Conservation (phyloP, 2,797 vertebrate species). For the Ciconia nigra region DNA sequence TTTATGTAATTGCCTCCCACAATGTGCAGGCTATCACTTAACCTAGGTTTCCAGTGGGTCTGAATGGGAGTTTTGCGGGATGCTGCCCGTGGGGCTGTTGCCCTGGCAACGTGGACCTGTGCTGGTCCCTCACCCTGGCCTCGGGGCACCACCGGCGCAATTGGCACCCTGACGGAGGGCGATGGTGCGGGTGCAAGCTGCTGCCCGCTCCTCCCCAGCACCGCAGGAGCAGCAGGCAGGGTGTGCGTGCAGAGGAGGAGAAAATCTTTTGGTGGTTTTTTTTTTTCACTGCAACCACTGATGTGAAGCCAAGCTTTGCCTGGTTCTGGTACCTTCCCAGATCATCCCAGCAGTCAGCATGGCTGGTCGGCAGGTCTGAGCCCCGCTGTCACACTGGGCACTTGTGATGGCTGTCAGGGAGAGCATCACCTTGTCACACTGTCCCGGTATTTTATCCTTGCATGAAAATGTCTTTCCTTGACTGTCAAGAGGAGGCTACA, state of each 20-base stretch:
- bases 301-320: background rate
- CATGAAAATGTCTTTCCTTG: background rate
- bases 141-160: rapidly evolving
- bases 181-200: background rate
- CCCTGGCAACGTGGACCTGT: rapidly evolving
- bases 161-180: background rate
- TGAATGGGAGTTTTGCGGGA: background rate
- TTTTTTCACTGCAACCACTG: too few species aligned
- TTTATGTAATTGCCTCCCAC: background rate
- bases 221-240: background rate
- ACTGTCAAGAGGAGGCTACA: background rate
- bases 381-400: rapidly evolving
- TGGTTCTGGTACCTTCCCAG: background rate
- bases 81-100: background rate
- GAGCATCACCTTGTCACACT: background rate
- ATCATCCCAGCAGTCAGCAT: background rate
- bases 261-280: background rate
- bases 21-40: background rate
- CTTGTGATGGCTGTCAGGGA: background rate
- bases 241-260: background rate
- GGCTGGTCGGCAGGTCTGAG: rapidly evolving
- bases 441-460: background rate
- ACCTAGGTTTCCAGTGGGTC: background rate
- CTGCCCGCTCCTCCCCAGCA: background rate
- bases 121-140: background rate